These are phyloP conservation scores for Thecocarcelia acutangulata DNA, from an alignment of 2,888 invertebrate species.

Conservation along the genomic window DNA sequence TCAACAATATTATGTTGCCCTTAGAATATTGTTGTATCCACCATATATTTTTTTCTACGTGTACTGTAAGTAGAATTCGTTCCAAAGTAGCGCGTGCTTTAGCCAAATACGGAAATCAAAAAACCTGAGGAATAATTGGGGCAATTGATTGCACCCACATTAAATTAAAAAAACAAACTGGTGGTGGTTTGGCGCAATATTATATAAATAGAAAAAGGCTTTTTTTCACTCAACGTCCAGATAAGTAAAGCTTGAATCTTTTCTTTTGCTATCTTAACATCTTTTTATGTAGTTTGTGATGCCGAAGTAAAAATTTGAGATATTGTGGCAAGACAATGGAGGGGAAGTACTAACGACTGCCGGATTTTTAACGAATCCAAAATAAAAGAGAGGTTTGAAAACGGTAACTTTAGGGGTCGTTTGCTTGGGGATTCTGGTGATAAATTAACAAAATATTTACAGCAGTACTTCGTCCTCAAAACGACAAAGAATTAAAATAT, in stretches of 20 bases:
- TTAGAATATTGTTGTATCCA: too few relatives aligned
- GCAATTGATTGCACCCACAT: too few relatives aligned
- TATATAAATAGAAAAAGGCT: conserved; percentile 7
- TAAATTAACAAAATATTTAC: conserved; percentile 19
- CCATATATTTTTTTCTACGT: too few relatives aligned
- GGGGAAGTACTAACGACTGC: too few relatives aligned
- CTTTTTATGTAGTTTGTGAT: conserved; percentile 18
- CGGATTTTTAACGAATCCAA: conserved; percentile 21
- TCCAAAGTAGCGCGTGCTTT: too few relatives aligned
- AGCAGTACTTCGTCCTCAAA: conserved; percentile 14
- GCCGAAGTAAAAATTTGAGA: conserved; percentile 9
- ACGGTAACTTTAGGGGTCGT: conserved; percentile 22
- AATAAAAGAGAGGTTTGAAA: conserved; percentile 16
- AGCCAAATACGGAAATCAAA: too few relatives aligned
- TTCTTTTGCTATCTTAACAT: background rate
- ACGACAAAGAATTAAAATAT: conserved; percentile 18
- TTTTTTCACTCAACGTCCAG: conserved; percentile 14
- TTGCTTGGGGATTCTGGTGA: conserved; percentile 24
- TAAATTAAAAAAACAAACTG: conserved; percentile 10
- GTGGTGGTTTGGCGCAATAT: too few relatives aligned
- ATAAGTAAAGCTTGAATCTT: conserved; percentile 6
- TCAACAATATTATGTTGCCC: too few relatives aligned
- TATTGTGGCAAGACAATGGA: conserved; percentile 16
- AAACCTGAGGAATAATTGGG: too few relatives aligned
- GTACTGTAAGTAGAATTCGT: too few relatives aligned